Base-by-base conservation (phyloP, 2,797 vertebrate genomes). In the Gorsachius magnificus region DNA sequence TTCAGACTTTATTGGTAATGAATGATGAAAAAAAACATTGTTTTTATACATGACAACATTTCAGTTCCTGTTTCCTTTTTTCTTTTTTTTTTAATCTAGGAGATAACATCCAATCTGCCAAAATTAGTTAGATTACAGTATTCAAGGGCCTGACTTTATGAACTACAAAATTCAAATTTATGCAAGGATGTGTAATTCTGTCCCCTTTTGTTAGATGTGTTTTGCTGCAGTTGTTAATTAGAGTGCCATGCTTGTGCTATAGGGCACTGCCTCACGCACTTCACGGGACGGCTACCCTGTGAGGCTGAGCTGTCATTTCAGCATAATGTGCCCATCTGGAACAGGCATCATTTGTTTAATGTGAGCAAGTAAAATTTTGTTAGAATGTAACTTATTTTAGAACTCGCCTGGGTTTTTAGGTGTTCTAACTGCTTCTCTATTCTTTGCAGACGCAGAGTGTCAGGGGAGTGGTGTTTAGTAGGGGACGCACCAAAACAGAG, bases 21-120 rank as follows among this genome's bases (percentile, higher is more conserved):
- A 83, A 75, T 15, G 41, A 20, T 60, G 77, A 31, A 83, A 57
- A 64, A 56, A 20, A 9, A 1, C 19, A 3, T 33, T 66, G 16
- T 25, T 84, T 41, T 58, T 88, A 8, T 2, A 56, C 0, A 0
- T 45, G 43, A 53, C 33, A n/a, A 14, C 1, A 2, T 72, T 88
- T 72, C 21, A 43, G 41, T 58, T 86, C 86, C 28, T 7, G 10
- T 85, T 35, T n/a, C 8, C 5, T 33, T 45, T 65, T 56, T 66
- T 60, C 16, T 51, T 4, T 33, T 45, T 65, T 35, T 58, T 58
- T 60, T 36, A 51, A 53, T 71, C 25, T 60, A 28, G 53, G 45
- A 60, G 28, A 38, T 43, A 17, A 14, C 29, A 57, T 65, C 50
- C 51, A 57, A 5, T 50, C 71, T 88, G 50, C 72, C 28, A 51